A percentile compares a stretch with the other conserved stretches of the same genome.
Conservation (phyloP, 2,888 invertebrate species). For the Steromphala cineraria region DNA sequence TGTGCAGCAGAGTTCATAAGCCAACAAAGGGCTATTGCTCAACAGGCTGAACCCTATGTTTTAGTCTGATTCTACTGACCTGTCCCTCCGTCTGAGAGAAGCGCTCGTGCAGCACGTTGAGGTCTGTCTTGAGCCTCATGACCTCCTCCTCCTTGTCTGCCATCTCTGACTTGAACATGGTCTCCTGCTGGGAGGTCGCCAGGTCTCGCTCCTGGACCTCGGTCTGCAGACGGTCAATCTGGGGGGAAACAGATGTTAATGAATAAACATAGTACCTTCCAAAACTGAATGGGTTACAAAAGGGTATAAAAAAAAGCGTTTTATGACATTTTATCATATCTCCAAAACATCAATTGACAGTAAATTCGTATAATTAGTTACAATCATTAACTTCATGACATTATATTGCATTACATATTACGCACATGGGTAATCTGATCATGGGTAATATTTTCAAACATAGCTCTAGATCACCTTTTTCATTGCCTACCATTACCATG, state of each 20-base stretch:
- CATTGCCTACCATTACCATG: too few relatives aligned
- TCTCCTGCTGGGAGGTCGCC: constrained; percentile 63
- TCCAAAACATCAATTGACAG: not conserved
- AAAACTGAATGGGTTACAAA: not conserved
- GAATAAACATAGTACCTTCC: not conserved
- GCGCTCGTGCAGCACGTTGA: constrained; percentile 69
- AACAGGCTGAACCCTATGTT: too few relatives aligned
- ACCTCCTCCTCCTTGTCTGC: constrained; percentile 66
- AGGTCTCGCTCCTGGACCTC: constrained; percentile 67
- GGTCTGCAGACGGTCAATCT: constrained; percentile 68
- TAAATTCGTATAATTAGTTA: not conserved
- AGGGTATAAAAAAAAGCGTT: not conserved
- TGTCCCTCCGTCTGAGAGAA: constrained; percentile 64
- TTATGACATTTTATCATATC: not conserved
- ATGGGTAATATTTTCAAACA: too few relatives aligned
- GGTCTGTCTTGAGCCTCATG: constrained; percentile 64
- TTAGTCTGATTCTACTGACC: constrained; percentile 35
- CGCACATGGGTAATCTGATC: too few relatives aligned
- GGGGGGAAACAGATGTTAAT: not conserved
- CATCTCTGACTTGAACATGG: constrained; percentile 61
- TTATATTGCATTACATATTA: too few relatives aligned
- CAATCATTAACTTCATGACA: too few relatives aligned
- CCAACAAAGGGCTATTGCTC: too few relatives aligned
- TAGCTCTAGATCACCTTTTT: too few relatives aligned
- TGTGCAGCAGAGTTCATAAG: too few relatives aligned